These are phyloP conservation scores for Flexamia atlantica DNA, from an alignment of 2,888 invertebrate species.

Conservation along the genomic window DNA sequence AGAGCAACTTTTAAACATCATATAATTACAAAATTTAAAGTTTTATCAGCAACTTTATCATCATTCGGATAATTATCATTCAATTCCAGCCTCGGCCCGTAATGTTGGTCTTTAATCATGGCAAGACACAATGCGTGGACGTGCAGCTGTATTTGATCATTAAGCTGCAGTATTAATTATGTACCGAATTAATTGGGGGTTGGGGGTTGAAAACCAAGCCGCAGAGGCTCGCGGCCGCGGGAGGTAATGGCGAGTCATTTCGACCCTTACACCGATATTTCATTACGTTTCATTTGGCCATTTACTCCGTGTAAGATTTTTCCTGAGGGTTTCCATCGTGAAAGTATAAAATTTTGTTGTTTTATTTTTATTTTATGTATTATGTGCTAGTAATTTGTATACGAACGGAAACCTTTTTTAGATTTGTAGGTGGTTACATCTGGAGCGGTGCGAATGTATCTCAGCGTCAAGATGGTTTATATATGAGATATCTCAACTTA, in stretches of 20 bases:
- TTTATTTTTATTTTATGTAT: no score
- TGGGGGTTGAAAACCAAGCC: not conserved
- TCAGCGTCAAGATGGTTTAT: no score
- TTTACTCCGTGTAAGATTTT: not conserved
- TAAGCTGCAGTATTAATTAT: slow-evolving; percentile 2
- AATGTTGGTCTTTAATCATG: not conserved
- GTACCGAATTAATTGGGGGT: not conserved
- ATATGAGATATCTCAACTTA: no score
- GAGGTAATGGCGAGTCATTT: not conserved
- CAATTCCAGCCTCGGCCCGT: not conserved
- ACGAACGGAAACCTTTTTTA: no score
- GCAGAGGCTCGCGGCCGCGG: not conserved
- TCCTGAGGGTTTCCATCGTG: no score
- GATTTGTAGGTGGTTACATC: no score
- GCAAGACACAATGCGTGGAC: not conserved
- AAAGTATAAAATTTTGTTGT: no score
- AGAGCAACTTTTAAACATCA: no score
- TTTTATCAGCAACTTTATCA: no score
- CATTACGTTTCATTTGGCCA: not conserved
- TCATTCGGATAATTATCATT: not conserved
- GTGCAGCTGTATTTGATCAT: not conserved
- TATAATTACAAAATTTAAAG: no score
- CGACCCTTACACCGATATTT: not conserved
- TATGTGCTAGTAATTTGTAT: no score
- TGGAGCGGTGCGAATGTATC: no score